phyloP scores from a whole-genome alignment of 92 coral and sea anemone species.

The Phenganax stokvisi region DNA sequence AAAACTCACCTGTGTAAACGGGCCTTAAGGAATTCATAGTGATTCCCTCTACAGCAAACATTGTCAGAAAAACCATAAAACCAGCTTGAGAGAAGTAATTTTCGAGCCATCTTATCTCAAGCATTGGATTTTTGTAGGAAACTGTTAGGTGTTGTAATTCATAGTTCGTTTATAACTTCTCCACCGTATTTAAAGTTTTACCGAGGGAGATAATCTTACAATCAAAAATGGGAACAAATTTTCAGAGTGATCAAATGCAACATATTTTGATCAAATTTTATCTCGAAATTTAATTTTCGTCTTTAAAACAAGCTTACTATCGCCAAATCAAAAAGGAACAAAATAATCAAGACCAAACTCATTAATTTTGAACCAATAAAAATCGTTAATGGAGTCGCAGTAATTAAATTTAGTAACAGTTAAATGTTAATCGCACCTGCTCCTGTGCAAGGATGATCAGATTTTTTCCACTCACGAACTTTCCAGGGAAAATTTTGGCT shows the following conservation, averaged over 20 bases:
- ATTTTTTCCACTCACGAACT: no score
- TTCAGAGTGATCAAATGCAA: not conserved
- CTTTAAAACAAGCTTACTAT: not conserved
- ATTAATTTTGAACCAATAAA: no score
- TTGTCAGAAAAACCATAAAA: no score
- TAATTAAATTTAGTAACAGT: no score
- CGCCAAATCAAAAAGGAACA: not conserved
- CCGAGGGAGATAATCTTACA: not conserved
- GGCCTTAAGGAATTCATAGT: no score
- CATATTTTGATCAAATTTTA: not conserved
- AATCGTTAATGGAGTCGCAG: no score
- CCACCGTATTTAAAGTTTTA: not conserved
- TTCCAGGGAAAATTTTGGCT: no score
- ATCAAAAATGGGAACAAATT: conserved; percentile 5
- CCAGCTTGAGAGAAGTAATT: no score
- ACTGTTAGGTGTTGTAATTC: not conserved
- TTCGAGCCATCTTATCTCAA: not conserved
- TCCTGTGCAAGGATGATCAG: no score
- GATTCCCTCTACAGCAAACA: no score
- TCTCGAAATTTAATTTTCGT: not conserved
- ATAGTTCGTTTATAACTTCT: not conserved
- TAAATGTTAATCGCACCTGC: no score
- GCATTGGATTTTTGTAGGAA: not conserved
- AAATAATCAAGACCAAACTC: not conserved
- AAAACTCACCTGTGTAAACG: no score